A percentile compares a stretch with the other conserved stretches of the same genome.
These are phyloP conservation scores for Vandiemenella viatica DNA, from an alignment of 2,888 invertebrate species.

Conservation along the genomic window DNA sequence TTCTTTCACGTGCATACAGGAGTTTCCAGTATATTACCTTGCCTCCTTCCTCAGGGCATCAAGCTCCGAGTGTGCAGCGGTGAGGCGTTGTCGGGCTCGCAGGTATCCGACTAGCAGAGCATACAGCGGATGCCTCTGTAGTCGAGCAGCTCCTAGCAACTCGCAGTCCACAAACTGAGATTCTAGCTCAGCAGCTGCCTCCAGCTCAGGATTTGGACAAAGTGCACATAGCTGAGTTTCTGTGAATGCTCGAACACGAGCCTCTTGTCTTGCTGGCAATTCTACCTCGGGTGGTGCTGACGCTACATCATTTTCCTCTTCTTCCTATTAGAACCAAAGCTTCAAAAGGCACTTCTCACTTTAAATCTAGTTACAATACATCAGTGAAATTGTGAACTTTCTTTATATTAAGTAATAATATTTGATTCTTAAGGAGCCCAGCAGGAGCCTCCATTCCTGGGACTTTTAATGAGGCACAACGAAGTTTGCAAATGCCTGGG, in stretches of 20 bases:
- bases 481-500: too few species aligned
- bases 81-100: constrained; percentile 45
- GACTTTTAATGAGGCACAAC: too few species aligned
- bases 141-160: constrained; percentile 35
- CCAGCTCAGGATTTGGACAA: constrained; percentile 52
- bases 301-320: background rate
- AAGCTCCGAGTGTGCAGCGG: constrained; percentile 44
- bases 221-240: constrained; percentile 44
- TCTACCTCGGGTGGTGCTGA: background rate
- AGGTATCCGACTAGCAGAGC: constrained; percentile 48
- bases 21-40: background rate
- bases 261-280: constrained; percentile 1
- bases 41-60: constrained; percentile 41
- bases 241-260: constrained; percentile 37
- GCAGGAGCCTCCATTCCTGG: too few species aligned
- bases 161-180: constrained; percentile 50
- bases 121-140: constrained; percentile 39
- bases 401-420: too few species aligned
- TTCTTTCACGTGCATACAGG: background rate
- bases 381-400: too few species aligned
- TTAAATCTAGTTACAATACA: background rate
- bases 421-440: too few species aligned
- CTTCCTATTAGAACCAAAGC: constrained; percentile 2
- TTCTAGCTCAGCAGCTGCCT: constrained; percentile 43
- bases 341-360: background rate